Evolutionary conservation across 2,888 invertebrate species (phyloP).

Genomic region (Pegoplata infirma): DNA sequence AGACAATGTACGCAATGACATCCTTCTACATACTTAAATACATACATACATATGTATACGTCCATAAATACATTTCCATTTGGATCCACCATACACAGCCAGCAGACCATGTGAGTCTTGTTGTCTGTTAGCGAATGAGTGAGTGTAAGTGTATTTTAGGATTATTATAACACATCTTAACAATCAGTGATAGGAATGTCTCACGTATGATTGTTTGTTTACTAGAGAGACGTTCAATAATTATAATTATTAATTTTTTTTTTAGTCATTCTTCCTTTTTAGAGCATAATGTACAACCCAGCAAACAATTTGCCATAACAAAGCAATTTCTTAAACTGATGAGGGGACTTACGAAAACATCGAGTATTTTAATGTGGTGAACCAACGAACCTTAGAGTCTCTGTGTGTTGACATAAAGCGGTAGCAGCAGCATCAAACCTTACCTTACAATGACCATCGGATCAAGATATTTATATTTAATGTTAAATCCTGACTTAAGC

Average conservation of each 20-base stretch:
- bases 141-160: conserved; percentile 47
- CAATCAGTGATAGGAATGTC: conserved; percentile 54
- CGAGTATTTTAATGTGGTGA: too few relatives aligned
- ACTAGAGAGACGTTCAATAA: conserved; percentile 48
- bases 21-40: too few relatives aligned
- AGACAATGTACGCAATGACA: conserved; percentile 23
- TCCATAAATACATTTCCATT: too few relatives aligned
- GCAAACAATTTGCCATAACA: conserved; percentile 19
- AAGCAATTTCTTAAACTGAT: too few relatives aligned
- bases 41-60: too few relatives aligned
- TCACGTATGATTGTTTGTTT: conserved; percentile 24
- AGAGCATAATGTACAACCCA: conserved; percentile 21
- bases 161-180: conserved; percentile 61
- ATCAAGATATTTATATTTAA: too few relatives aligned
- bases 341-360: too few relatives aligned
- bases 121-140: conserved; percentile 39
- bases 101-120: conserved; percentile 28
- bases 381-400: too few relatives aligned
- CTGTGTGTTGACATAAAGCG: too few relatives aligned
- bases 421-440: too few relatives aligned
- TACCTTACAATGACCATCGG: too few relatives aligned
- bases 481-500: too few relatives aligned
- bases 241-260: conserved; percentile 60
- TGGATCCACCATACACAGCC: neutral
- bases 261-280: conserved; percentile 1